phyloP scores from a whole-genome alignment of 2,797 vertebrate species.

The Hippocampus kuda region DNA sequence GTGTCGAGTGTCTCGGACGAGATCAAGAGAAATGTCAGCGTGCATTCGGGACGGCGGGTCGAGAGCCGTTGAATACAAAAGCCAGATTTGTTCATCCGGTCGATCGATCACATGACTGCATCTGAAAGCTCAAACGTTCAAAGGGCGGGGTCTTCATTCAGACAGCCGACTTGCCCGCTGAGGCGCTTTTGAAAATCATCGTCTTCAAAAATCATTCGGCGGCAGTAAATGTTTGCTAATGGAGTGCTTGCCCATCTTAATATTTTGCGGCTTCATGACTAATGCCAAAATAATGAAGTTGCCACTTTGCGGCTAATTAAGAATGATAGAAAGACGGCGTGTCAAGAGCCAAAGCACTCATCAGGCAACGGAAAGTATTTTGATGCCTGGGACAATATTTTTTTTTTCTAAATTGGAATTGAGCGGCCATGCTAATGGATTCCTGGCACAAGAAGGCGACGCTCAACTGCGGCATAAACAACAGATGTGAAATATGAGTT shows the following conservation, averaged over 20 bases:
- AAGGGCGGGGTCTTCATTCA: slow-evolving; percentile 31
- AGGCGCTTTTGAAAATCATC: slow-evolving; percentile 48
- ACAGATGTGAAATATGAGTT: slow-evolving; percentile 1
- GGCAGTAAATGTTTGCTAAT: slow-evolving; percentile 56
- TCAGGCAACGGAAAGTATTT: slow-evolving; percentile 16
- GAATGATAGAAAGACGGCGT: slow-evolving; percentile 14
- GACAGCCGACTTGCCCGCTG: slow-evolving; percentile 39
- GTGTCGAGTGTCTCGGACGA: too few relatives aligned
- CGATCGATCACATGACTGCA: too few relatives aligned
- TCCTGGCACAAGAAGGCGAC: slow-evolving; percentile 4
- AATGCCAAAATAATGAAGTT: slow-evolving; percentile 37
- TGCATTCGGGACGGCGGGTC: too few relatives aligned
- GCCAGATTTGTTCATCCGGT: too few relatives aligned
- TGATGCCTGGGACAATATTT: slow-evolving; percentile 19
- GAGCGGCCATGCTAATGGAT: slow-evolving; percentile 14
- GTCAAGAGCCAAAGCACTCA: slow-evolving; percentile 3
- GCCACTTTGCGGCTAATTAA: slow-evolving; percentile 29
- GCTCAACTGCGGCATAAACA: neutral
- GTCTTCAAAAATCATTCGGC: slow-evolving; percentile 52
- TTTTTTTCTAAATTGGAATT: slow-evolving; percentile 12
- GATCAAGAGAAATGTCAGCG: too few relatives aligned
- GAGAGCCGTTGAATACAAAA: too few relatives aligned
- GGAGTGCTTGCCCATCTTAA: slow-evolving; percentile 35
- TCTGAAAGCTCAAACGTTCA: too few relatives aligned
- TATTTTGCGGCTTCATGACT: slow-evolving; percentile 38